Conservation (phyloP, 2,797 vertebrate genomes). For the Micromesistius poutassou region DNA sequence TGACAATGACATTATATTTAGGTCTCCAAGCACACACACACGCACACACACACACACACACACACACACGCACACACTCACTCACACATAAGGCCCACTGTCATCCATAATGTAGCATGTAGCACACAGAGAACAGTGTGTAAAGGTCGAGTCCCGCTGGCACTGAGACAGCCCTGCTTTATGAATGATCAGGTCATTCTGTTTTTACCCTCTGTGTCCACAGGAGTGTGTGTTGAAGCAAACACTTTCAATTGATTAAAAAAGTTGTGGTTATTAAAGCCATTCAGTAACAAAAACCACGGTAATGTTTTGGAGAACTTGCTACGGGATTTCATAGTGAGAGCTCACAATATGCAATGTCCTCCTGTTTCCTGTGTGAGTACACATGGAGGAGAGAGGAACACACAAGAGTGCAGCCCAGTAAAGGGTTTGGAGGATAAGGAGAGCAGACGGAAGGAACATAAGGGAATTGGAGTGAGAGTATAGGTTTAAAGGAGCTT, state of each 20-base stretch:
- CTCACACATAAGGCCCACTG: conserved; percentile 11
- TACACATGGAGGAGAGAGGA: background rate
- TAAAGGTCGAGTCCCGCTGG: conserved; percentile 55
- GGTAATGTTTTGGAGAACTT: background rate
- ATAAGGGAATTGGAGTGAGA: background rate
- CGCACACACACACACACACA: conserved; percentile 19
- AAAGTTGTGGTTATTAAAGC: background rate
- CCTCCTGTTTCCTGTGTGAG: background rate
- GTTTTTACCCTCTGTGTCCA: conserved; percentile 20
- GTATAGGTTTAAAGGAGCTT: background rate
- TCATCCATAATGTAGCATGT: conserved; percentile 56
- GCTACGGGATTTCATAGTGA: background rate
- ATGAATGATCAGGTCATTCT: conserved; percentile 45
- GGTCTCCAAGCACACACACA: background rate
- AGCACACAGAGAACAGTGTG: conserved; percentile 38
- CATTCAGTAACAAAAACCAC: background rate
- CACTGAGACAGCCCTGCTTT: conserved; percentile 44
- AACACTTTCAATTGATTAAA: background rate
- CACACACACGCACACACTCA: conserved; percentile 16
- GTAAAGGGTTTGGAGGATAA: background rate
- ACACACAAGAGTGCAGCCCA: background rate
- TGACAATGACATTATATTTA: no score
- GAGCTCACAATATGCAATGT: background rate
- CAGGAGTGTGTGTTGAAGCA: conserved; percentile 7
- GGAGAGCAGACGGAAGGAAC: background rate